Evolutionary conservation across 2,113 vertebrate species (phyloP).

Genomic region (Synodontis membranacea): DNA sequence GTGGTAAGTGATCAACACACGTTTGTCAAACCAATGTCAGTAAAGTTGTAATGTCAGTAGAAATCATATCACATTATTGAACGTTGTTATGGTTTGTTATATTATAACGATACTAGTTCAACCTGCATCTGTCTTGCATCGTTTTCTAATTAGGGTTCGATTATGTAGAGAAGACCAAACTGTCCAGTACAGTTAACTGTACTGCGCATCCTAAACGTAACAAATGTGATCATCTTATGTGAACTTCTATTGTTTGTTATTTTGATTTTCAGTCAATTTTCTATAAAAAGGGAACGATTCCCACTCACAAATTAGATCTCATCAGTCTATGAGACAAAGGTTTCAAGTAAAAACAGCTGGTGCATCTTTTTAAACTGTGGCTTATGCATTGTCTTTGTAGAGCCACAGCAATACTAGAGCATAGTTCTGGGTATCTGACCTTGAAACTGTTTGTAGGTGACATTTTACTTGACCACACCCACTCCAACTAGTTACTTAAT

Average conservation of each 20-base stretch:
- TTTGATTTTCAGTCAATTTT: neutral
- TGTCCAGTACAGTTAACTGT: neutral
- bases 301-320: neutral
- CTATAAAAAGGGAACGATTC: neutral
- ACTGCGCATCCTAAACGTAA: neutral
- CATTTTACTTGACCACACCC: neutral
- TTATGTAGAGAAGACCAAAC: neutral
- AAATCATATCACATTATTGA: neutral
- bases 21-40: neutral
- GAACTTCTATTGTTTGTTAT: neutral
- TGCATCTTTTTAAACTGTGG: neutral
- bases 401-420: neutral
- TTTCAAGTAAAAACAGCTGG: neutral
- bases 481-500: neutral
- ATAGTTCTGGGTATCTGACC: neutral
- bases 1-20: conserved; percentile 49
- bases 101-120: neutral
- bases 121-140: neutral
- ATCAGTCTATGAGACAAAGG: neutral
- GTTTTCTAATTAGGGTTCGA: neutral
- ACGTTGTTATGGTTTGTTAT: neutral
- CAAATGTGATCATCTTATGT: neutral
- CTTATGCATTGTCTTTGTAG: neutral
- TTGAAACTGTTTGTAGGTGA: neutral
- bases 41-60: neutral